Conservation (phyloP, 2,797 vertebrate species). For the Sebastes trivittatus region DNA sequence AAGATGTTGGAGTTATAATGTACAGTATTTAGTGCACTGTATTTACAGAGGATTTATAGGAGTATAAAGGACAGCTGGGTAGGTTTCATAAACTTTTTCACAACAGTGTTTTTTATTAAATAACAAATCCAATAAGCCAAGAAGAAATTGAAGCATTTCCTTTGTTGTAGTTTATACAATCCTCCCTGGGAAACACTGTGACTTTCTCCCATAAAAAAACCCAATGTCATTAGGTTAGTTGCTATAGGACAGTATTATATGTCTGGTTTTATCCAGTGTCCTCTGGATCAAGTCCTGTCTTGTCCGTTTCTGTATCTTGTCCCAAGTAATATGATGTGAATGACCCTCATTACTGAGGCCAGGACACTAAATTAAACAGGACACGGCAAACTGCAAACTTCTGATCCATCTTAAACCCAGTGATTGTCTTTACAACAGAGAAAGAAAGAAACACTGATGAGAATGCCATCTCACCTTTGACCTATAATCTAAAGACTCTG, state of each 20-base stretch:
- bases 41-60: not conserved
- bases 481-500: not conserved
- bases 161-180: not conserved
- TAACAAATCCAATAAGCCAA: not conserved
- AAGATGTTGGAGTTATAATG: not conserved
- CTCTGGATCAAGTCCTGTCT: not conserved
- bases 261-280: not conserved
- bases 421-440: not conserved
- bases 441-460: not conserved
- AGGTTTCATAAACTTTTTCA: not conserved
- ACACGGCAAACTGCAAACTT: conserved; percentile 1
- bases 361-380: conserved; percentile 33
- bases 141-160: not conserved
- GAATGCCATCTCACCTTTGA: not conserved
- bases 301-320: conserved; percentile 9
- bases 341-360: conserved; percentile 16
- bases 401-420: not conserved
- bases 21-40: not conserved
- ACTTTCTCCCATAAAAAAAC: not conserved
- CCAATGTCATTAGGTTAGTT: not conserved
- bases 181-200: not conserved
- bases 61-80: not conserved
- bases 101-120: not conserved
- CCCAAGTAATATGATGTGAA: conserved; percentile 28
- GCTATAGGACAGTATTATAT: not conserved